phyloP scores from a whole-genome alignment of 1,140 invertebrate species.

The Melitaea cinxia region DNA sequence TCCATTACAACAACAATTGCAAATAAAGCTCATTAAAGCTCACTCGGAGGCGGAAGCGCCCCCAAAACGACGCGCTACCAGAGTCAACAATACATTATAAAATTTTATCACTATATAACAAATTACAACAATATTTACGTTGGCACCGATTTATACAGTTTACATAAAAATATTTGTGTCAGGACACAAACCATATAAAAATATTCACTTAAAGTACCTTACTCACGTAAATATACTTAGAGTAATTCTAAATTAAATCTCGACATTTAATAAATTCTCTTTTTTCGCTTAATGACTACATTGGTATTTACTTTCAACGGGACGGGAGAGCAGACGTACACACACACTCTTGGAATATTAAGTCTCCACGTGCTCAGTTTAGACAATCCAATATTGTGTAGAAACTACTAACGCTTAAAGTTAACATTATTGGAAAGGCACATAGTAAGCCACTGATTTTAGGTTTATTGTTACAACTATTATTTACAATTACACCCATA shows the following conservation, averaged over 20 bases:
- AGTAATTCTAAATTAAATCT: constrained; percentile 75
- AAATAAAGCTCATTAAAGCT: constrained; percentile 78
- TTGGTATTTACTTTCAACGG: constrained; percentile 59
- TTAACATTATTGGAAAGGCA: constrained; percentile 24
- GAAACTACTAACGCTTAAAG: constrained; percentile 19
- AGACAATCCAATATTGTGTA: constrained; percentile 34
- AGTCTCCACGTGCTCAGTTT: constrained; percentile 9
- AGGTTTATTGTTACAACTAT: background rate
- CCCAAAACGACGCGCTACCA: constrained; percentile 56
- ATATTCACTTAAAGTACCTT: constrained; percentile 74
- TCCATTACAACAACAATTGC: constrained; percentile 78
- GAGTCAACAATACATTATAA: constrained; percentile 76
- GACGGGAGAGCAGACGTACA: constrained; percentile 42
- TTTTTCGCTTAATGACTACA: constrained; percentile 59
- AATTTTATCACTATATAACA: constrained; percentile 80
- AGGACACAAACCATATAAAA: constrained; percentile 76
- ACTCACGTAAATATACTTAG: constrained; percentile 76
- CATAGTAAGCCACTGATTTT: constrained; percentile 28
- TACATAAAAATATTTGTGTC: constrained; percentile 77
- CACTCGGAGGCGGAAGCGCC: constrained; percentile 46
- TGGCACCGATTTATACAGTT: constrained; percentile 78
- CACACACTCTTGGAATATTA: background rate
- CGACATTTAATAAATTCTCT: constrained; percentile 74
- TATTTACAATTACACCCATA: constrained; percentile 15
- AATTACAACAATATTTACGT: constrained; percentile 80